Evolutionary conservation across 2,113 vertebrate species (phyloP), one percentile per base, ranked within the genome.

Genomic region (Andinoacara biseriatus): DNA sequence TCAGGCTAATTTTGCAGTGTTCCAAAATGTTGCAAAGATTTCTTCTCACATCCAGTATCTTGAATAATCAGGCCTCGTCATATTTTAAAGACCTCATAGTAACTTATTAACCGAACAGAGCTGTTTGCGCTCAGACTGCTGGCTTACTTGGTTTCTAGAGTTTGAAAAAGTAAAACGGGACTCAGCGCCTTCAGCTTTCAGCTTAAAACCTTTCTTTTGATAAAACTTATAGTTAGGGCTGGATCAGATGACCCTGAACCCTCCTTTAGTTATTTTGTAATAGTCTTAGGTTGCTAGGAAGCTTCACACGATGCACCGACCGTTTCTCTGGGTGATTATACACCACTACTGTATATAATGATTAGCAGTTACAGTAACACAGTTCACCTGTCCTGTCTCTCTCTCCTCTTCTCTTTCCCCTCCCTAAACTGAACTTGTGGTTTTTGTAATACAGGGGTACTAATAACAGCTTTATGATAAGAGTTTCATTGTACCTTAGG

Each of bases 401-500:
- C 31, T 31, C 31, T 31, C 5, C 33, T 35, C 33, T 35, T 35
- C 33, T 35, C 33, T 35, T 35, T 35, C 33, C 33, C 33, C 31
- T 31, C 31, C 31, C 31, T 22, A 40, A 67, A 67, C 26, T 67
- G 40, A 46, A 46, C 63, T 67, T 26, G 38, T 65, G 62, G 24
- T 9, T 69, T 69, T 69, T 49, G 40, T 29, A 49, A 69, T 5
- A 49, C 24, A 67, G 18, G 40, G 63, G 43, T 69, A 17, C 43
- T 52, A 72, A 72, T n/a, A 72, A n/a, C 43, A 72, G 26, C 65
- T 72, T 72, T 72, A 31, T 52, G 43, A 72, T 10, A 72, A 72
- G 65, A 10, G 0, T 72, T 72, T 72, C 17, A 20, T 29, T 35
- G 78, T 97, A 99, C 98, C 97, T 98, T 85, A 95, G 89, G 93